phyloP scores from a whole-genome alignment of 2,113 vertebrate genomes.

The Pygoscelis antarcticus region DNA sequence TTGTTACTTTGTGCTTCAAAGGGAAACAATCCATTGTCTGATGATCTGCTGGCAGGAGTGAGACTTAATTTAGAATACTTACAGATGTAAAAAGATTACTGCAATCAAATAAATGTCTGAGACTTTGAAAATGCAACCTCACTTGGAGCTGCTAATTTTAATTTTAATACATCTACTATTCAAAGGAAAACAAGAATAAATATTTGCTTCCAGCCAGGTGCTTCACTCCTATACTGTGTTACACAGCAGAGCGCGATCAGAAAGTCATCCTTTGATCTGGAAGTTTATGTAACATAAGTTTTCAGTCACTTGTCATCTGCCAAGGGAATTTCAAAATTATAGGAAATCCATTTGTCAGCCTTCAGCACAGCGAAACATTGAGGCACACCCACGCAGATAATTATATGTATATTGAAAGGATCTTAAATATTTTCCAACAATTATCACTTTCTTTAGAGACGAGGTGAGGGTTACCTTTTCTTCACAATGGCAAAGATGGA shows the following conservation, averaged over 20 bases:
- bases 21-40: not conserved
- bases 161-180: not conserved
- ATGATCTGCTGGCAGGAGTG: not conserved
- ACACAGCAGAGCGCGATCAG: not conserved
- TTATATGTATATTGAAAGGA: not conserved
- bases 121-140: not conserved
- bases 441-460: not conserved
- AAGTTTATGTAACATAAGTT: not conserved
- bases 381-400: not conserved
- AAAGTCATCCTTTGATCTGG: slow-evolving; percentile 23
- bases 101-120: not conserved
- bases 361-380: not conserved
- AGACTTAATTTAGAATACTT: not conserved
- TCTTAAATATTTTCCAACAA: not conserved
- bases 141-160: not conserved
- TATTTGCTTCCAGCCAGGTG: not conserved
- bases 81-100: not conserved
- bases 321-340: not conserved
- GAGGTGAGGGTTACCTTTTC: not conserved
- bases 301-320: not conserved
- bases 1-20: not conserved
- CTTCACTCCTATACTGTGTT: not conserved
- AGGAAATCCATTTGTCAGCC: not conserved
- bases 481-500: not conserved
- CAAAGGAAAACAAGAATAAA: slow-evolving; percentile 18